Conservation (phyloP, 2,888 invertebrate genomes). For the Drosophila tanythrix region DNA sequence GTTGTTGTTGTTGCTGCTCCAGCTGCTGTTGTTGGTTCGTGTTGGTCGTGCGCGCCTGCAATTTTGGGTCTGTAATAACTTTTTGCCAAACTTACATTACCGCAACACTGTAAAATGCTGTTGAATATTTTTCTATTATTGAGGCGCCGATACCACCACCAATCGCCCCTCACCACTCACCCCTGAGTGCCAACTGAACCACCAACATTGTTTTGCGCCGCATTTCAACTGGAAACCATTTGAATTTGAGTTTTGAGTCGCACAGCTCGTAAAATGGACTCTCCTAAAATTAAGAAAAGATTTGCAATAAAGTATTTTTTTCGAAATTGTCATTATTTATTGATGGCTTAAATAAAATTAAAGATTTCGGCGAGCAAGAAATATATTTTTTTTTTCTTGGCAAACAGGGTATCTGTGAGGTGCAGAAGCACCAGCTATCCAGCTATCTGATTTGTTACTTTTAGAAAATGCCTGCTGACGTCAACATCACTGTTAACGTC, state of each 20-base stretch:
- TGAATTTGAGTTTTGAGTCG: conserved; percentile 27
- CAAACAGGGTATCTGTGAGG: background rate
- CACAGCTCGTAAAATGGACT: conserved; percentile 10
- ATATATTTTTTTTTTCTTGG: background rate
- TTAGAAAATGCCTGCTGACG: conserved; percentile 60
- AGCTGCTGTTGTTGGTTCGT: conserved; percentile 19
- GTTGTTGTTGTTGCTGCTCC: background rate
- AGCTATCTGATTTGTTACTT: conserved; percentile 47
- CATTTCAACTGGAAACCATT: conserved; percentile 31
- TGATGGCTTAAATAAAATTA: background rate
- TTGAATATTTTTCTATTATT: conserved; percentile 78
- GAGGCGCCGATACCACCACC: conserved; percentile 20
- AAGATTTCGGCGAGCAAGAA: background rate
- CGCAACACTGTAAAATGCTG: conserved; percentile 74
- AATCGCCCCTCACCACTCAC: background rate
- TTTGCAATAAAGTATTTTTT: background rate
- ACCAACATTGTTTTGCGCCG: conserved; percentile 4
- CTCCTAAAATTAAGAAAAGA: background rate
- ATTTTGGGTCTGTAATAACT: conserved; percentile 55
- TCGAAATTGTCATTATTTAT: conserved; percentile 13
- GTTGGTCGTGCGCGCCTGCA: conserved; percentile 56
- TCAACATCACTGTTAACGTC: conserved; percentile 31
- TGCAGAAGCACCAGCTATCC: background rate
- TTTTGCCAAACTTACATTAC: conserved; percentile 70
- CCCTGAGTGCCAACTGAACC: background rate